phyloP scores from a whole-genome alignment of 1,140 invertebrate genomes.

The Eueides isabella region DNA sequence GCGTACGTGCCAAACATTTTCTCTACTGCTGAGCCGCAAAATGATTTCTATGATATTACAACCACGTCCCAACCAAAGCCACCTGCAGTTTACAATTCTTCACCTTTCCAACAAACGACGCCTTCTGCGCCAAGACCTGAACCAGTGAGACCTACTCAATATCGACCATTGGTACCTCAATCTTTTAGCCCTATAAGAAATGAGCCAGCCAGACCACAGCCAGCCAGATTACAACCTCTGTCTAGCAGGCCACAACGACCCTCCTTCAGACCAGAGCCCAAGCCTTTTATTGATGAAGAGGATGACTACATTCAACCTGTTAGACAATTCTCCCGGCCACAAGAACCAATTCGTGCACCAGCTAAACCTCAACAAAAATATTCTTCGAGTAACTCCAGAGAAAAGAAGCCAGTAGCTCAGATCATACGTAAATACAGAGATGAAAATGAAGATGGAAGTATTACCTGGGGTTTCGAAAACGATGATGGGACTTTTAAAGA shows the following conservation, averaged over 20 bases:
- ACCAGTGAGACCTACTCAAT: constrained; percentile 69
- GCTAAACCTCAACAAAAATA: constrained; percentile 73
- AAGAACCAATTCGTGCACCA: constrained; percentile 74
- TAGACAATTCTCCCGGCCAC: constrained; percentile 73
- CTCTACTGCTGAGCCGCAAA: constrained; percentile 72
- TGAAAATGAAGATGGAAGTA: constrained; percentile 91
- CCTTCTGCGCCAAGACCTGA: constrained; percentile 63
- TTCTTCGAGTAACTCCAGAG: constrained; percentile 61
- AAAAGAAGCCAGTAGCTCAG: constrained; percentile 88
- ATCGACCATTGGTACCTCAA: constrained; percentile 64
- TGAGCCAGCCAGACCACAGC: constrained; percentile 66
- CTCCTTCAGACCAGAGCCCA: constrained; percentile 76
- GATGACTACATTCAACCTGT: constrained; percentile 72
- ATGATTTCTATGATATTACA: constrained; percentile 73
- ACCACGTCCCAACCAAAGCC: constrained; percentile 78
- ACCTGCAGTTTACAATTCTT: constrained; percentile 66
- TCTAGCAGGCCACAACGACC: constrained; percentile 77
- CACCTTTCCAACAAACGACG: constrained; percentile 66
- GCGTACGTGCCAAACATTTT: constrained; percentile 64
- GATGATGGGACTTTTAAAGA: constrained; percentile 91
- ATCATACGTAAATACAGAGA: constrained; percentile 89
- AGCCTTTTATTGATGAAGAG: constrained; percentile 68
- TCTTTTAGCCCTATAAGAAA: constrained; percentile 67
- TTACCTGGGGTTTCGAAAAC: constrained; percentile 93
- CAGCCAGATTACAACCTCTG: constrained; percentile 71